These are phyloP conservation scores for Liopterus haemorrhoidalis DNA, from an alignment of 2,888 invertebrate genomes.

Conservation along the genomic window DNA sequence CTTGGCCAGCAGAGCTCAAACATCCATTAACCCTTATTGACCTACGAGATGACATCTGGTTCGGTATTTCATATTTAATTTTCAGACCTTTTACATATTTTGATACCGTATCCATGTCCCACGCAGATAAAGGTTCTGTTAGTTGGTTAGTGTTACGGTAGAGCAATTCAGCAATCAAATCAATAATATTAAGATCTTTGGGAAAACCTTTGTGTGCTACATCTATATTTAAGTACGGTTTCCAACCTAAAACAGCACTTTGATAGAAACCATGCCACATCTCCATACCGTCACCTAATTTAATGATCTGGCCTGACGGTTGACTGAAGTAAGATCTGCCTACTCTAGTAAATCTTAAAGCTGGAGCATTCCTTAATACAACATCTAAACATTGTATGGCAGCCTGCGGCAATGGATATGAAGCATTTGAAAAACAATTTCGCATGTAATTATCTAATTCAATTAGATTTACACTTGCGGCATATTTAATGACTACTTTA, in stretches of 20 bases:
- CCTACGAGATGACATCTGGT: conserved; percentile 42
- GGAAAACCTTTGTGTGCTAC: conserved; percentile 79
- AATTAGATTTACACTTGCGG: conserved; percentile 51
- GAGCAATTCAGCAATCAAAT: conserved; percentile 43
- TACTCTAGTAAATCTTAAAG: conserved; percentile 51
- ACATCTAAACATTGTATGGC: conserved; percentile 79
- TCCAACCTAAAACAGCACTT: conserved; percentile 83
- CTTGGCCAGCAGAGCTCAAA: conserved; percentile 37
- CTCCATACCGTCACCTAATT: conserved; percentile 75
- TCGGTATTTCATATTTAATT: conserved; percentile 48
- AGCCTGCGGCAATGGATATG: conserved; percentile 50
- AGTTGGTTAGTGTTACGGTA: conserved; percentile 10
- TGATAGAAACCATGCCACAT: conserved; percentile 93
- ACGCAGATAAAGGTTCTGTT: not conserved
- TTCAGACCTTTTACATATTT: conserved; percentile 48
- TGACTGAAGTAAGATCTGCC: conserved; percentile 73
- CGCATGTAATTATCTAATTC: conserved; percentile 45
- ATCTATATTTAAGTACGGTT: conserved; percentile 86
- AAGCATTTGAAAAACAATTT: conserved; percentile 36
- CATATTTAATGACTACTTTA: conserved; percentile 52
- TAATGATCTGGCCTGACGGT: conserved; percentile 41
- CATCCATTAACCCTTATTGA: conserved; percentile 48
- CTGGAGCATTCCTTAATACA: conserved; percentile 63
- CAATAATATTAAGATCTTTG: conserved; percentile 47
- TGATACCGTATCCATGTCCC: conserved; percentile 37